A percentile compares a stretch with the other conserved stretches of the same genome.
phyloP scores from a whole-genome alignment of 2,113 vertebrate genomes.

The Elaphurus davidianus region DNA sequence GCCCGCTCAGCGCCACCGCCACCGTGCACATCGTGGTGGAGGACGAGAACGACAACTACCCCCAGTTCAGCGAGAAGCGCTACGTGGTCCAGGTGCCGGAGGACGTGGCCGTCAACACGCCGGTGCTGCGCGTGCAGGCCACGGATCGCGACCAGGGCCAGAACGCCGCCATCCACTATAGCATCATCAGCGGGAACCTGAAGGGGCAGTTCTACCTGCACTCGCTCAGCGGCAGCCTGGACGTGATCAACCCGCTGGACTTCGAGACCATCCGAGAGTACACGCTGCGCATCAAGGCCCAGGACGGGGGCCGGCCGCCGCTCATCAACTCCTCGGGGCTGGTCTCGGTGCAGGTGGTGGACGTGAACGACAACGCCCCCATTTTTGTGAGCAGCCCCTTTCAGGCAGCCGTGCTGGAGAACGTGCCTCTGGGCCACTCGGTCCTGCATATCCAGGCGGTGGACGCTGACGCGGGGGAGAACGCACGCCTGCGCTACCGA shows the following conservation, averaged over 20 bases:
- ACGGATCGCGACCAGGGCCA: conserved; percentile 91
- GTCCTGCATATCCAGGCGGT: conserved; percentile 97
- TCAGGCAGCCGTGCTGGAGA: conserved; percentile 95
- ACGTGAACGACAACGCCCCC: conserved; percentile 95
- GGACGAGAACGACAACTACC: conserved; percentile 97
- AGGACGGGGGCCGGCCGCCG: conserved; percentile 96
- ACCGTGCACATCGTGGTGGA: conserved; percentile 92
- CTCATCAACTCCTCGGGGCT: conserved; percentile 94
- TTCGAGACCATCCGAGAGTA: conserved; percentile 95
- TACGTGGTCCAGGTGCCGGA: conserved; percentile 93
- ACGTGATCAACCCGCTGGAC: conserved; percentile 95
- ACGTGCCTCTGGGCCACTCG: conserved; percentile 91
- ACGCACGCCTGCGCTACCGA: conserved; percentile 91
- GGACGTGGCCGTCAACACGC: conserved; percentile 90
- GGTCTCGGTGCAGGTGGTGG: conserved; percentile 94
- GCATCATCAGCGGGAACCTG: conserved; percentile 95
- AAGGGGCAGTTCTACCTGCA: conserved; percentile 97
- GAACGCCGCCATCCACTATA: conserved; percentile 95
- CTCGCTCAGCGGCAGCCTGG: conserved; percentile 90
- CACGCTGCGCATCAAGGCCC: conserved; percentile 93
- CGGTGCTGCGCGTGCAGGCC: conserved; percentile 92
- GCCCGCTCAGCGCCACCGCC: conserved; percentile 91
- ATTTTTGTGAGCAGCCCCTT: conserved; percentile 99
- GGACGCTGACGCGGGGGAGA: conserved; percentile 93
- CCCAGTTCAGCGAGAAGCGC: conserved; percentile 94